phyloP scores from a whole-genome alignment of 2,797 vertebrate species.

The Remorina albescens region DNA sequence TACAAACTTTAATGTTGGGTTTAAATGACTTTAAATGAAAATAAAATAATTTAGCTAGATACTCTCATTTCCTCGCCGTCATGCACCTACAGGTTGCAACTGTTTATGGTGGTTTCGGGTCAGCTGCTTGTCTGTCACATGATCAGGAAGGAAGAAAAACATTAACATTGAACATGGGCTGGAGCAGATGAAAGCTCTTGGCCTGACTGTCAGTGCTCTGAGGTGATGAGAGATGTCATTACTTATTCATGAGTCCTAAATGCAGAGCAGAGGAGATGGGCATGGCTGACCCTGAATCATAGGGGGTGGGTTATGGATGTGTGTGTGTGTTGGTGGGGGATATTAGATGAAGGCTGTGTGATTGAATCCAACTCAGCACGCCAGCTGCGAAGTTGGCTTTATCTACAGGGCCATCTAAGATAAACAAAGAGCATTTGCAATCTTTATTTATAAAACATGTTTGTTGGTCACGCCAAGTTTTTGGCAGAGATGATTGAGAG shows the following conservation, averaged over 20 bases:
- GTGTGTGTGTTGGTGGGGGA: constrained; percentile 35
- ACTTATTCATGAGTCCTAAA: constrained; percentile 86
- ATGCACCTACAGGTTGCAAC: constrained; percentile 65
- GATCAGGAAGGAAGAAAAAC: constrained; percentile 82
- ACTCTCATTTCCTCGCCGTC: constrained; percentile 68
- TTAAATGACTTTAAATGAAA: constrained; percentile 58
- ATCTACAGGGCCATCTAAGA: constrained; percentile 50
- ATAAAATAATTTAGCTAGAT: constrained; percentile 59
- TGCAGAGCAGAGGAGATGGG: constrained; percentile 81
- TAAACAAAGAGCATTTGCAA: constrained; percentile 46
- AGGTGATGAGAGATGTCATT: constrained; percentile 82
- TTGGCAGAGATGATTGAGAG: constrained; percentile 4
- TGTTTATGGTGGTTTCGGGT: constrained; percentile 81
- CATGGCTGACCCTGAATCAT: constrained; percentile 79
- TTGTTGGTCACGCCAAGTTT: constrained; percentile 26
- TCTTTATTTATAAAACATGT: constrained; percentile 40
- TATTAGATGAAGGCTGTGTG: constrained; percentile 62
- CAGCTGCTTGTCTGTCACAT: constrained; percentile 85
- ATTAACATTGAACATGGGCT: constrained; percentile 83
- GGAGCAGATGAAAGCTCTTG: constrained; percentile 81
- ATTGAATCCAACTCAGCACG: constrained; percentile 63
- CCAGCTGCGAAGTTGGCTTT: constrained; percentile 63
- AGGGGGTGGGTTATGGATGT: constrained; percentile 59
- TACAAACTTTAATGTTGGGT: constrained; percentile 13
- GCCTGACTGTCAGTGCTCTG: constrained; percentile 81